phyloP scores from a whole-genome alignment of 2,113 vertebrate species.

The Mionectes macconnelli region DNA sequence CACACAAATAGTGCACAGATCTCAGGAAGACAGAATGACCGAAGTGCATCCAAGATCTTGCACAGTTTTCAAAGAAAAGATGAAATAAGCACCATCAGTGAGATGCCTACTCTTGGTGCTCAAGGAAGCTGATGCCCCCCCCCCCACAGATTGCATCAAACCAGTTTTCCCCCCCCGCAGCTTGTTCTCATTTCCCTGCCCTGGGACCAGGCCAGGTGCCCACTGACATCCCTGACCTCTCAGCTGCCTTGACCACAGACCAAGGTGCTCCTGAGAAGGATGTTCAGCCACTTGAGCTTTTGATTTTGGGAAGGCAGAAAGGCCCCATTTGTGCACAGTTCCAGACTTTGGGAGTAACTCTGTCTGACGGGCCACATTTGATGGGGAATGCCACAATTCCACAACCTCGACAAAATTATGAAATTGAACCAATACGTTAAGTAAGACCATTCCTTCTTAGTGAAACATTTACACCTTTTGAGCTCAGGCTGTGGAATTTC shows the following conservation, averaged over 20 bases:
- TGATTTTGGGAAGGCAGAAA: not conserved
- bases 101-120: not conserved
- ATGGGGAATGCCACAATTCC: not conserved
- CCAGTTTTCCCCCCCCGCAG: fast-evolving
- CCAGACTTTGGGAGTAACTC: not conserved
- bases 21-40: not conserved
- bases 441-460: not conserved
- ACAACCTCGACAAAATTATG: not conserved
- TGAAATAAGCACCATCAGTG: not conserved
- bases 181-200: not conserved
- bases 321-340: not conserved
- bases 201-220: not conserved
- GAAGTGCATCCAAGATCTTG: not conserved
- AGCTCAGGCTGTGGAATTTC: not conserved
- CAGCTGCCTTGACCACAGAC: not conserved
- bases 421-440: not conserved
- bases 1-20: not conserved
- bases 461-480: not conserved
- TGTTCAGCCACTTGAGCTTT: not conserved
- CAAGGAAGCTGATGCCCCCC: not conserved
- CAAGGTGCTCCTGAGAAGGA: not conserved
- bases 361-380: not conserved
- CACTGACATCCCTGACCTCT: not conserved
- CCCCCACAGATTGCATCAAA: not conserved
- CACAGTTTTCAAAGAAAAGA: not conserved